Percentiles rank a stretch among this genome's conserved stretches.
Evolutionary conservation across 2,888 invertebrate genomes (phyloP).

Genomic region (Caenorhabditis virilis): DNA sequence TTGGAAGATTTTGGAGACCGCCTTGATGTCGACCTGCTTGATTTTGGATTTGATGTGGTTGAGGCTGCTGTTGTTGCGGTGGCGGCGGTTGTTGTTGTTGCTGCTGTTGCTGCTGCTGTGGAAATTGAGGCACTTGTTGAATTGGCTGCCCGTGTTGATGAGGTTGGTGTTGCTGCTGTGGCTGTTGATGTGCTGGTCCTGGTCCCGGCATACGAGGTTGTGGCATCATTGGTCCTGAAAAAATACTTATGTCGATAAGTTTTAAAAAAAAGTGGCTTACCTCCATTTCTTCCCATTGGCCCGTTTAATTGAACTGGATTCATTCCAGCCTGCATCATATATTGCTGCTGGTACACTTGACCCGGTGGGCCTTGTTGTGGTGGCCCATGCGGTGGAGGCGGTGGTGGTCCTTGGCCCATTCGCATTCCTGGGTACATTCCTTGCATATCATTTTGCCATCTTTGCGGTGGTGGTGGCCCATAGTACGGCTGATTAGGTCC

Average conservation of each 20-base stretch:
- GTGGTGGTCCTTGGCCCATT: too few species aligned
- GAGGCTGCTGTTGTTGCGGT: constrained; percentile 1
- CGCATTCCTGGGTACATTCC: too few species aligned
- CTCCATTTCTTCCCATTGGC: too few species aligned
- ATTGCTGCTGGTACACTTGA: constrained; percentile 2
- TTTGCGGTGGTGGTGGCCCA: too few species aligned
- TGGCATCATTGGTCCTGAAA: too few species aligned
- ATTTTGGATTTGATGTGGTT: neutral
- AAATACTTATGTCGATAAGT: too few species aligned
- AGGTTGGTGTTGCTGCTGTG: neutral
- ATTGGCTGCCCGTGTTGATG: neutral
- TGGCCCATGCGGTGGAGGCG: constrained; percentile 1
- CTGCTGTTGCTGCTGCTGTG: neutral
- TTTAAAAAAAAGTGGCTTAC: too few species aligned
- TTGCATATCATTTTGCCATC: too few species aligned
- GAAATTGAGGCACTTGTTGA: neutral
- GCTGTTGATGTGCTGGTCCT: constrained; percentile 3
- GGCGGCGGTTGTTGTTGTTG: neutral
- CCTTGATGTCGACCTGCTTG: neutral
- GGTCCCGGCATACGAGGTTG: neutral
- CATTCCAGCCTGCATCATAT: too few species aligned
- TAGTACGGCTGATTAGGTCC: too few species aligned
- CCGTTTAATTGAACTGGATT: too few species aligned
- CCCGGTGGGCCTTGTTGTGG: neutral
- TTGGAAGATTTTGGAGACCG: neutral